Conservation (phyloP, 2,113 vertebrate genomes). For the Engystomops pustulosus region DNA sequence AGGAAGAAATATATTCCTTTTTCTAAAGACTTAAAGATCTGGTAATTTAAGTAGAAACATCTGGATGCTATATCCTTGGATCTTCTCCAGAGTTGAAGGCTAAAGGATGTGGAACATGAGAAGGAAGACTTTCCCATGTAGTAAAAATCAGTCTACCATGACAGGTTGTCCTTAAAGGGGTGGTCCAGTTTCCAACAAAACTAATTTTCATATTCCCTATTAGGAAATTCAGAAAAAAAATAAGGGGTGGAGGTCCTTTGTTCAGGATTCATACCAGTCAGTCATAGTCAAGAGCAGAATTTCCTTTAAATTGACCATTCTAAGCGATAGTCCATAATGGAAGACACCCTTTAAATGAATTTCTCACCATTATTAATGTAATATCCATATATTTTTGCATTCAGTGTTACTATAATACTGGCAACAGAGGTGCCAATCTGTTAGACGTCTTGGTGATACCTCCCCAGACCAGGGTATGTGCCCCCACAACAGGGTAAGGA, state of each 20-base stretch:
- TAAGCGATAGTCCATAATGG: too few relatives aligned
- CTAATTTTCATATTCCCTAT: background rate
- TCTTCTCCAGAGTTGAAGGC: conserved; percentile 3
- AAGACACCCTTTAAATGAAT: too few relatives aligned
- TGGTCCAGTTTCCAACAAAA: background rate
- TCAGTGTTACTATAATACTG: too few relatives aligned
- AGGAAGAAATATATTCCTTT: background rate
- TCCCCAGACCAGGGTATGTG: background rate
- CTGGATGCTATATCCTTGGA: background rate
- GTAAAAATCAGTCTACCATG: background rate
- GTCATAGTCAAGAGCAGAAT: too few relatives aligned
- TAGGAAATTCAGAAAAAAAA: background rate
- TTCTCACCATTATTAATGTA: too few relatives aligned
- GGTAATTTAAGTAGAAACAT: conserved; percentile 4
- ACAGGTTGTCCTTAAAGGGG: background rate
- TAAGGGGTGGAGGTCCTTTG: background rate
- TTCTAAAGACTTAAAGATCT: background rate
- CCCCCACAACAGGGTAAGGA: background rate
- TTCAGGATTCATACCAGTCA: too few relatives aligned
- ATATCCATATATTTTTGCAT: too few relatives aligned
- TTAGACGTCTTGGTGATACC: background rate
- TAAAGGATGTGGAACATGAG: background rate
- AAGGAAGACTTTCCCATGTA: background rate
- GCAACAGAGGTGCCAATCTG: too few relatives aligned
- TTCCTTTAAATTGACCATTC: too few relatives aligned